Evolutionary conservation across 2,888 invertebrate species (phyloP).

Genomic region (Drosophila lutescens): DNA sequence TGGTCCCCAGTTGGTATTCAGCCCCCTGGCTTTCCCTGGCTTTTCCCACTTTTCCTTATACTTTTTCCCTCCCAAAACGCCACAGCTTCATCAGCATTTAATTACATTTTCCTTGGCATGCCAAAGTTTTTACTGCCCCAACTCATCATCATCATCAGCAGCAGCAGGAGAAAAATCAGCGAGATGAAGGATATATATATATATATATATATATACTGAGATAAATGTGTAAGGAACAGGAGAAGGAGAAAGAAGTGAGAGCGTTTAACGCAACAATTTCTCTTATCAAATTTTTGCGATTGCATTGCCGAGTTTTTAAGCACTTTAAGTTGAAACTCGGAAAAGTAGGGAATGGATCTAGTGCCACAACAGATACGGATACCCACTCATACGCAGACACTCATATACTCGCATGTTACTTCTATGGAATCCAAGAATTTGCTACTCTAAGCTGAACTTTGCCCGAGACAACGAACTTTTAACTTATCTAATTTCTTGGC

Average conservation of each 20-base stretch:
- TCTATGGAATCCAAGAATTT: conserved; percentile 26
- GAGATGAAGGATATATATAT: conserved; percentile 1
- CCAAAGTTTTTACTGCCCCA: conserved; percentile 41
- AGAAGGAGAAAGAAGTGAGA: conserved; percentile 25
- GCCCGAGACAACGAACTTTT: conserved; percentile 60
- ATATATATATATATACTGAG: neutral
- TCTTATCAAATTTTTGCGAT: conserved; percentile 35
- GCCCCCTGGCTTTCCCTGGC: neutral
- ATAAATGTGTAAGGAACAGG: neutral
- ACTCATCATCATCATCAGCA: conserved; percentile 30
- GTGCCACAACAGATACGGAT: neutral
- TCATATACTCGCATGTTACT: neutral
- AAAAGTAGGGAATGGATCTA: conserved; percentile 21
- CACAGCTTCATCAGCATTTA: conserved; percentile 65
- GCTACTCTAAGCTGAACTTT: conserved; percentile 38
- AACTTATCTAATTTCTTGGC: conserved; percentile 80
- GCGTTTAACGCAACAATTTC: conserved; percentile 36
- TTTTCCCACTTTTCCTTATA: conserved; percentile 5
- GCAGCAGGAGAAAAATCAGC: conserved; percentile 7
- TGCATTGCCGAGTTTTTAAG: conserved; percentile 19
- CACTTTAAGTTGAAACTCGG: conserved; percentile 17
- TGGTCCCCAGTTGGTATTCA: conserved; percentile 40
- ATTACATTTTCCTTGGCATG: conserved; percentile 63
- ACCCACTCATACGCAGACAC: neutral
- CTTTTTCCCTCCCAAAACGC: conserved; percentile 11